Conservation (phyloP, 2,888 invertebrate genomes). For the Diploptera punctata region DNA sequence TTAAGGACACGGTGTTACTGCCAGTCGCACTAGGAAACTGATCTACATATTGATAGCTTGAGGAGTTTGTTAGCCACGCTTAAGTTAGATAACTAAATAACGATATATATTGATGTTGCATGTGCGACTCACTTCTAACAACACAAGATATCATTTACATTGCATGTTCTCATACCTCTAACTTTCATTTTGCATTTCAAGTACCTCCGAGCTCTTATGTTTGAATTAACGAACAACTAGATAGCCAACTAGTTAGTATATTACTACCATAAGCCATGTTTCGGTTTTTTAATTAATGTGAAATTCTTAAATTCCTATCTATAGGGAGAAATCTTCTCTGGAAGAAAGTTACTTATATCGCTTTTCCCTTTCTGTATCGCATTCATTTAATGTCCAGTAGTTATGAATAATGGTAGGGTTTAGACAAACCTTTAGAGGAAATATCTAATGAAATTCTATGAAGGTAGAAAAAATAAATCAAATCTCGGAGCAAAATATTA, state of each 20-base stretch:
- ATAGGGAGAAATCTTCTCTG: not conserved
- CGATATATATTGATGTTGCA: no score
- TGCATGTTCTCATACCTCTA: not conserved
- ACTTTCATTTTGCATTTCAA: not conserved
- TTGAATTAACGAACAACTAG: not conserved
- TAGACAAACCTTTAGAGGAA: not conserved
- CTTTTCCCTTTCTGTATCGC: not conserved
- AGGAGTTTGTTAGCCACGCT: no score
- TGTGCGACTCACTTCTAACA: no score
- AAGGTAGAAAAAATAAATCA: not conserved
- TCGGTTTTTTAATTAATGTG: constrained; percentile 1
- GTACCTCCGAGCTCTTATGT: not conserved
- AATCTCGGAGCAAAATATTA: not conserved
- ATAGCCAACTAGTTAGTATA: not conserved
- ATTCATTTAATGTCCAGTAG: not conserved
- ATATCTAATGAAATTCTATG: not conserved
- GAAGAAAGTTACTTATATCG: not conserved
- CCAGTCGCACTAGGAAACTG: no score
- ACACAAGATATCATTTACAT: no score
- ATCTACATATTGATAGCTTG: no score
- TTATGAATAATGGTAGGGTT: not conserved
- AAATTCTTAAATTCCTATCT: not conserved
- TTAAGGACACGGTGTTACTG: no score
- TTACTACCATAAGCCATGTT: not conserved
- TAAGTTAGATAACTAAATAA: no score